A percentile compares a stretch with the other conserved stretches of the same genome.
Conservation (phyloP, 1,140 invertebrate genomes). For the Pseudachorutes palmiensis region DNA sequence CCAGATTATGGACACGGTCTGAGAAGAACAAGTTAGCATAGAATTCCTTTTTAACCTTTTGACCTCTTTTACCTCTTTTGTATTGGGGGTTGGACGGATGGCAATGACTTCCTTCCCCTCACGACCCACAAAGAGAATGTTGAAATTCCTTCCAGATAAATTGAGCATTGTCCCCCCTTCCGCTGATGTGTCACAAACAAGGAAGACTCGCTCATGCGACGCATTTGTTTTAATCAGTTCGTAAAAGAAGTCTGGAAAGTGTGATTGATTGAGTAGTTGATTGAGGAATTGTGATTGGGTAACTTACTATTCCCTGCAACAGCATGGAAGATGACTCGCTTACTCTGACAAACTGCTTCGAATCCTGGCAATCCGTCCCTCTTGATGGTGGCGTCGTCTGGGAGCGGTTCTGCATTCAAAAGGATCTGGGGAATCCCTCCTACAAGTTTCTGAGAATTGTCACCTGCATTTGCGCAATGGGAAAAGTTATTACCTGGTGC, state of each 20-base stretch:
- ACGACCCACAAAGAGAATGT: neutral
- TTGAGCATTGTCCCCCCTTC: neutral
- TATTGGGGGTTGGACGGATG: neutral
- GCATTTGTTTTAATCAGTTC: conserved; percentile 1
- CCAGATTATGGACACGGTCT: neutral
- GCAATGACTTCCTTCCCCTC: neutral
- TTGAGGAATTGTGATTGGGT: neutral
- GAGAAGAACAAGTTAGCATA: neutral
- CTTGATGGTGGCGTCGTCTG: neutral
- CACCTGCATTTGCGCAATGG: neutral
- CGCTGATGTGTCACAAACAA: too few relatives aligned
- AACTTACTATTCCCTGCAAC: conserved; percentile 1
- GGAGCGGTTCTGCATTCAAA: neutral
- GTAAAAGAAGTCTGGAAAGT: conserved; percentile 5
- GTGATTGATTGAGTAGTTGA: neutral
- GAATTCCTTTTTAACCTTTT: too few relatives aligned
- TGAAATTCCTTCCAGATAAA: neutral
- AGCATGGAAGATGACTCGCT: neutral
- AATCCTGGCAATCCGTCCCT: neutral
- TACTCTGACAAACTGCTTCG: neutral
- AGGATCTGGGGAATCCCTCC: neutral
- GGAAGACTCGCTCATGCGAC: neutral
- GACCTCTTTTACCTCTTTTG: conserved; percentile 1
- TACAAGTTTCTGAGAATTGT: neutral
- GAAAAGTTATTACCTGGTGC: neutral